Evolutionary conservation across 2,797 vertebrate genomes (phyloP).

Genomic region (Glyptemys insculpta): DNA sequence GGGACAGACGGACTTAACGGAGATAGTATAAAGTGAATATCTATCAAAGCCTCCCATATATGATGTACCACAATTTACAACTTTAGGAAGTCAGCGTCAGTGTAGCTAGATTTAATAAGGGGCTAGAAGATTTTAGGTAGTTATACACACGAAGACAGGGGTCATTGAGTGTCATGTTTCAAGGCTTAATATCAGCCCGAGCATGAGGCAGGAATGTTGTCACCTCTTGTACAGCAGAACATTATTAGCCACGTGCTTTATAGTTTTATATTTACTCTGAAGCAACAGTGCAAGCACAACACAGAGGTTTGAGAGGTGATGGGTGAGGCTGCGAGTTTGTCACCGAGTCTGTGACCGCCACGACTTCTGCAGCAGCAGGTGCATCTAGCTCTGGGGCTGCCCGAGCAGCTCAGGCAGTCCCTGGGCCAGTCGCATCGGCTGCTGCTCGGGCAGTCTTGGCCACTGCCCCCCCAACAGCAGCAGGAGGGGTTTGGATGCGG

Average conservation of each 20-base stretch:
- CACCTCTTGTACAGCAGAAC: not conserved
- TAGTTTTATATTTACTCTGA: not conserved
- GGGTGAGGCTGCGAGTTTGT: not conserved
- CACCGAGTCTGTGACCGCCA: too few species aligned
- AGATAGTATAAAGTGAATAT: not conserved
- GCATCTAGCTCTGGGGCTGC: too few species aligned
- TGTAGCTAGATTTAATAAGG: not conserved
- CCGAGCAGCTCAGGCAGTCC: too few species aligned
- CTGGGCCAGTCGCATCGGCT: too few species aligned
- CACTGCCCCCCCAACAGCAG: too few species aligned
- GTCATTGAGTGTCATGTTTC: not conserved
- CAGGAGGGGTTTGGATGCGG: too few species aligned
- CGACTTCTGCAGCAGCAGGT: too few species aligned
- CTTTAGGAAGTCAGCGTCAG: not conserved
- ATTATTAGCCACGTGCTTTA: accelerated
- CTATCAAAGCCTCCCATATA: not conserved
- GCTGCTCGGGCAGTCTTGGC: too few species aligned
- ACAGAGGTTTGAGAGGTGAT: not conserved
- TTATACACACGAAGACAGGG: not conserved
- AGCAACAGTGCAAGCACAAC: not conserved
- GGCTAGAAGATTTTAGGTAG: not conserved
- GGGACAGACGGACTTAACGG: not conserved
- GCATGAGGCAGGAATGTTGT: accelerated
- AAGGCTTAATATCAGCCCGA: not conserved
- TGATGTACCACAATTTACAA: not conserved